Evolutionary conservation across 2,888 invertebrate species (phyloP).

Genomic region (Hetaerina titia): DNA sequence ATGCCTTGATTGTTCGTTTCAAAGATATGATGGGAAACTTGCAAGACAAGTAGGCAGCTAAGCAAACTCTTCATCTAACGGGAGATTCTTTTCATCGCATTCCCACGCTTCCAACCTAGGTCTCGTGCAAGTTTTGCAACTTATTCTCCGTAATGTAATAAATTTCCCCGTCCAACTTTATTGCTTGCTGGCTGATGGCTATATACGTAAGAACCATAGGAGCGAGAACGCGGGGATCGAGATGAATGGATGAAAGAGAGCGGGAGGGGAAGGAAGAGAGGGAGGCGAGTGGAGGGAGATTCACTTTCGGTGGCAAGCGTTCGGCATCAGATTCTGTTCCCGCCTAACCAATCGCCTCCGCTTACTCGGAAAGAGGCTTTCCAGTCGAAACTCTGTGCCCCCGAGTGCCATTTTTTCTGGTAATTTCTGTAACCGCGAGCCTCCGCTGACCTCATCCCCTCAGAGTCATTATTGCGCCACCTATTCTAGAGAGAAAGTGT

Average conservation of each 20-base stretch:
- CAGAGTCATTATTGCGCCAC: neutral
- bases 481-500: neutral
- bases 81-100: neutral
- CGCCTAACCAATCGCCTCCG: neutral
- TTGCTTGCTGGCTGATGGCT: neutral
- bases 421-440: neutral
- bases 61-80: neutral
- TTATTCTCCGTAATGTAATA: neutral
- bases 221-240: neutral
- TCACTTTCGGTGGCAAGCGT: no score
- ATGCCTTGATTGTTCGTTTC: neutral
- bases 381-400: neutral
- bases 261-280: neutral
- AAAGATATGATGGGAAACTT: neutral
- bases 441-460: neutral
- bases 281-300: no score
- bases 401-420: neutral
- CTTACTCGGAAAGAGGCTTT: neutral
- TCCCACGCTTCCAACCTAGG: conserved; percentile 32
- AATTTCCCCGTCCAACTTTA: no score
- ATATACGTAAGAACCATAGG: neutral
- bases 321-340: no score
- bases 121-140: conserved; percentile 12
- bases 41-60: neutral
- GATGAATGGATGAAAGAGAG: neutral